Percentiles rank a stretch among this genome's conserved stretches.
Conservation (phyloP, 2,888 invertebrate genomes). For the Kryphioiulus occultus region DNA sequence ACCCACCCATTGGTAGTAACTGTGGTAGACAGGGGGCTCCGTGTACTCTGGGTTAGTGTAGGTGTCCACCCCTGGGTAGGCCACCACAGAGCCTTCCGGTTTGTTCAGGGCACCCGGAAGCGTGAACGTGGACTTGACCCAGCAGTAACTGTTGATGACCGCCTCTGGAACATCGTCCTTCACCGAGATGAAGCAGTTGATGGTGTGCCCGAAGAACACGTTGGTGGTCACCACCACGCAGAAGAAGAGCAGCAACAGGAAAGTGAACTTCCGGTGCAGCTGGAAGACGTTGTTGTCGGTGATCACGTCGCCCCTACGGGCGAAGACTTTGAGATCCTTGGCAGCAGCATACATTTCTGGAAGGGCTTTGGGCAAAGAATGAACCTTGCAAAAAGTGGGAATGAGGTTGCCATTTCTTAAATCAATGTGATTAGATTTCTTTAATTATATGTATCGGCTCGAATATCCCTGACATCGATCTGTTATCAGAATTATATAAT, state of each 20-base stretch:
- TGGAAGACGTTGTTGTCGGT: slow-evolving; percentile 53
- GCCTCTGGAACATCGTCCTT: slow-evolving; percentile 69
- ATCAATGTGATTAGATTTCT: too few species aligned
- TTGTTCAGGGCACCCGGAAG: slow-evolving; percentile 70
- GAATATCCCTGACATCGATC: too few species aligned
- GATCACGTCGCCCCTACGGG: too few species aligned
- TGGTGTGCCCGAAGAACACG: slow-evolving; percentile 57
- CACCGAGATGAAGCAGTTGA: slow-evolving; percentile 56
- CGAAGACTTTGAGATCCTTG: too few species aligned
- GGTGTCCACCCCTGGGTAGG: slow-evolving; percentile 56
- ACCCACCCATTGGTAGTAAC: slow-evolving; percentile 55
- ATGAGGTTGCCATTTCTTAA: too few species aligned
- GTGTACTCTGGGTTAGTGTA: slow-evolving; percentile 56
- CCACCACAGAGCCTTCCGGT: slow-evolving; percentile 16
- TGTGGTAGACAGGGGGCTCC: slow-evolving; percentile 60
- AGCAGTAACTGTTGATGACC: slow-evolving; percentile 93
- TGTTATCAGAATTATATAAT: too few species aligned
- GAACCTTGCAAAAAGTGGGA: too few species aligned
- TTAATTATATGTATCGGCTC: too few species aligned
- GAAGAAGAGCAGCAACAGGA: slow-evolving; percentile 53
- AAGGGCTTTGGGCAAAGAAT: too few species aligned
- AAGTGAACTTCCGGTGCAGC: slow-evolving; percentile 50
- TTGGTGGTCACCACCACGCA: slow-evolving; percentile 56
- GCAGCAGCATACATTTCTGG: too few species aligned
- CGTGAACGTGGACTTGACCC: slow-evolving; percentile 90